A percentile compares a stretch with the other conserved stretches of the same genome.
These are phyloP conservation scores for Hecatera dysodea DNA, from an alignment of 2,888 invertebrate genomes.

Conservation along the genomic window DNA sequence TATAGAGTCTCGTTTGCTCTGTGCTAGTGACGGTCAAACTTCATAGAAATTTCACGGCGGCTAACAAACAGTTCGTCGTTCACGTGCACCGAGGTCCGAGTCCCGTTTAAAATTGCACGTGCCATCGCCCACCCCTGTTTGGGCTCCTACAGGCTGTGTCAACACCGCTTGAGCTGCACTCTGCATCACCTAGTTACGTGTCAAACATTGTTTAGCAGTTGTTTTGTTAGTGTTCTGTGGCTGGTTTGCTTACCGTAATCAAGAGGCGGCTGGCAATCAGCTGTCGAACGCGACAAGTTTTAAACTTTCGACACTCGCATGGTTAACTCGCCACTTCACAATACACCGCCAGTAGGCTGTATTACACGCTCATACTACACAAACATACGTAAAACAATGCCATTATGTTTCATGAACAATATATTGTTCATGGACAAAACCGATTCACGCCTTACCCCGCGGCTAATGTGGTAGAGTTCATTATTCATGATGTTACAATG, in stretches of 20 bases:
- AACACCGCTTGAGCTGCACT: constrained; percentile 82
- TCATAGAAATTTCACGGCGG: constrained; percentile 81
- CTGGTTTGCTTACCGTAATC: constrained; percentile 75
- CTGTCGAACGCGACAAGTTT: constrained; percentile 56
- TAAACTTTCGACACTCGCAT: constrained; percentile 63
- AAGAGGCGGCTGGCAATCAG: constrained; percentile 67
- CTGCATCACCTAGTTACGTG: constrained; percentile 84
- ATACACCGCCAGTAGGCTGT: constrained; percentile 49
- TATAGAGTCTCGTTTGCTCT: constrained; percentile 62
- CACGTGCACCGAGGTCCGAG: constrained; percentile 71
- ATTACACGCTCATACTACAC: constrained; percentile 66
- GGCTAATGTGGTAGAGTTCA: constrained; percentile 72
- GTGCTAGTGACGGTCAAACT: constrained; percentile 72
- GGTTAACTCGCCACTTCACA: constrained; percentile 60
- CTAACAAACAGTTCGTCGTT: constrained; percentile 69
- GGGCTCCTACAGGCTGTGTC: constrained; percentile 77
- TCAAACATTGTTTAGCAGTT: constrained; percentile 85
- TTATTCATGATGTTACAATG: constrained; percentile 80
- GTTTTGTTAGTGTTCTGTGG: constrained; percentile 80
- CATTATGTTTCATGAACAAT: constrained; percentile 80
- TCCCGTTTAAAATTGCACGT: constrained; percentile 87
- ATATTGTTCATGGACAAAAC: constrained; percentile 76
- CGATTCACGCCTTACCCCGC: constrained; percentile 70
- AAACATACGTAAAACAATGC: constrained; percentile 79
- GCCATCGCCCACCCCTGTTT: constrained; percentile 79